Base-by-base conservation (phyloP, 2,113 vertebrate species). In the Panurus biarmicus region DNA sequence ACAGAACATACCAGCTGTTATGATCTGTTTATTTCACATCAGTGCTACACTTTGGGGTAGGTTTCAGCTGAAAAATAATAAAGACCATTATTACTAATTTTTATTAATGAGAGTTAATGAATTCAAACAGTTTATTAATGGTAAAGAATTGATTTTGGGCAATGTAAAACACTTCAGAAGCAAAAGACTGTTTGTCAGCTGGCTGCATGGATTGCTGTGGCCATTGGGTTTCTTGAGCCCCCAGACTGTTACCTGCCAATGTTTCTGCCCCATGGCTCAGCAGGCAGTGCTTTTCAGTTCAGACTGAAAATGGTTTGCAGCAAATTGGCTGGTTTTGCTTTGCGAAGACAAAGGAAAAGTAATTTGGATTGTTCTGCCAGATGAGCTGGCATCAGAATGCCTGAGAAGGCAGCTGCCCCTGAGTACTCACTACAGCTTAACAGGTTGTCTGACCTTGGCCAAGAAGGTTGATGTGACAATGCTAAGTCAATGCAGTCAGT, bases 381-480 rank as follows among this genome's bases (percentile, higher is more conserved):
- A 8, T 44, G 25, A 74, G 36, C 60, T 76, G 19, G 29, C 35
- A 76, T 47, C 33, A 36, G 33, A 47, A 38, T 18, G 36, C 82
- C 71, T 3, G 2, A 62, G 51, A 51, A 17, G 24, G 28, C 9
- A 54, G 54, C 40, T 78, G 47, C 26, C 26, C 17, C 15, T 1
- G 1, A 36, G 23, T 3, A 7, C 31, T 57, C 1, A 3, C 31
- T 48, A 2, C 36, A 25, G 20, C 48, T 61, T 53, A 44, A 57
- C 5, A 54, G 33, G 4, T 61, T 90, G 45, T 40, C 50, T 74
- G 31, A 17, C 31, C 45, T 48, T 60, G 66, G 44, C 38, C 35
- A 23, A 29, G 48, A 51, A 57, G 15, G 42, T 75, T 25, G 1
- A 14, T 3, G 0, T 2, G 4, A 10, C 0, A 0, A 23, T 48